Evolutionary conservation across 2,113 vertebrate species (phyloP).

Genomic region (Lasiurus borealis): DNA sequence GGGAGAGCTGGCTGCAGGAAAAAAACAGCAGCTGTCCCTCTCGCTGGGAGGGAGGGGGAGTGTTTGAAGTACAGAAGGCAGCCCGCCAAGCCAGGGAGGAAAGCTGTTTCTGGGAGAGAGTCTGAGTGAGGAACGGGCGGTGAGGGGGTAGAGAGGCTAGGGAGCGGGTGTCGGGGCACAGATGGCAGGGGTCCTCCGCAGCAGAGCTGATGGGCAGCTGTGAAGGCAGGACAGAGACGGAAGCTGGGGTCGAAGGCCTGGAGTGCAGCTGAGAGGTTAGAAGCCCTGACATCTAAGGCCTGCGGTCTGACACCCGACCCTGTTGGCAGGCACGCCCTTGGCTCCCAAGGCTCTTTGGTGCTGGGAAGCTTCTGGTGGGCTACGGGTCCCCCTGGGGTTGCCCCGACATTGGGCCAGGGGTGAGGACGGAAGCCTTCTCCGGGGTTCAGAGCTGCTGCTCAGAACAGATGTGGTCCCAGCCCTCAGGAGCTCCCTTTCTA

Average conservation of each 20-base stretch:
- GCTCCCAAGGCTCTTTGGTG: background rate
- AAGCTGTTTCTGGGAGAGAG: background rate
- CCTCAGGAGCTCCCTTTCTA: background rate
- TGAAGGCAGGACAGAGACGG: background rate
- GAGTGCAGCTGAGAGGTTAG: background rate
- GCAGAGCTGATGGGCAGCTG: background rate
- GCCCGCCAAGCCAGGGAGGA: background rate
- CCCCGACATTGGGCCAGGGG: background rate
- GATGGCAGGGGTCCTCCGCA: background rate
- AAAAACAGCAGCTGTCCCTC: slow-evolving; percentile 74
- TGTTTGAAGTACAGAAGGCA: background rate
- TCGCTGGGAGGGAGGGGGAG: background rate
- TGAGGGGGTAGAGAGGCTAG: rapidly evolving
- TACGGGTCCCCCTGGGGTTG: background rate
- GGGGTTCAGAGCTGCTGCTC: background rate
- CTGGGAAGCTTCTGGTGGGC: background rate
- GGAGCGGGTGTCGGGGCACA: background rate
- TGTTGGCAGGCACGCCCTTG: background rate
- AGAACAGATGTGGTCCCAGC: rapidly evolving
- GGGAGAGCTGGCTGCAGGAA: background rate
- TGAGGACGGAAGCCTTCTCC: background rate
- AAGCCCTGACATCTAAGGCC: background rate
- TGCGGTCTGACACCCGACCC: background rate
- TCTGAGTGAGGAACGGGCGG: background rate
- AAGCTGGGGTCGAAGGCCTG: background rate